Conservation (phyloP, 2,113 vertebrate species). For the Chionodraco myersi region DNA sequence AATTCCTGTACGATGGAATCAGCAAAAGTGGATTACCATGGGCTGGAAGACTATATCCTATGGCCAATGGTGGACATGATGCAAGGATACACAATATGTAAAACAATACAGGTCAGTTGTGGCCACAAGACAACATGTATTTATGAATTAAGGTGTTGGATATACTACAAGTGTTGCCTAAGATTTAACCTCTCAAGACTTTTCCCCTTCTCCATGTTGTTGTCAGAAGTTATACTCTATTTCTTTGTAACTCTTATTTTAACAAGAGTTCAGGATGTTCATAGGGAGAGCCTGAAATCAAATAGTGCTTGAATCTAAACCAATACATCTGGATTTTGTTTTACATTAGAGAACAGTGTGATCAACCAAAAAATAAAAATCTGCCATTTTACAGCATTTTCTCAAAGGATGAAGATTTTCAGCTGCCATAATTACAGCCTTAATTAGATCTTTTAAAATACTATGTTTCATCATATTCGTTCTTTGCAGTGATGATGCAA, state of each 20-base stretch:
- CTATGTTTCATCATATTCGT: conserved; percentile 20
- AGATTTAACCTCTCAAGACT: not conserved
- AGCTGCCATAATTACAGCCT: not conserved
- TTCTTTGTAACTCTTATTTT: not conserved
- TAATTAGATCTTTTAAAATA: not conserved
- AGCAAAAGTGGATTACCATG: conserved; percentile 46
- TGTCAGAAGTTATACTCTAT: not conserved
- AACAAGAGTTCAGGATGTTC: not conserved
- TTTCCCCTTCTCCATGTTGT: not conserved
- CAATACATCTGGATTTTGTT: too few relatives aligned
- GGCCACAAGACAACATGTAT: not conserved
- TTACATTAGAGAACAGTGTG: not conserved
- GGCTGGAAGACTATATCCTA: conserved; percentile 6
- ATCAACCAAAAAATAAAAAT: conserved; percentile 1
- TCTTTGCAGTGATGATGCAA: conserved; percentile 6
- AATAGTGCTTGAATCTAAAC: not conserved
- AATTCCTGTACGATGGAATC: conserved; percentile 21
- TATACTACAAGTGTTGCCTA: not conserved
- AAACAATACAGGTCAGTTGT: conserved; percentile 62
- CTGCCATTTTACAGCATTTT: not conserved
- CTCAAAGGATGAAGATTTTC: not conserved
- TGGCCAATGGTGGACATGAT: conserved; percentile 30
- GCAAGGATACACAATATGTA: conserved; percentile 27
- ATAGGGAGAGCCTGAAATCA: not conserved
- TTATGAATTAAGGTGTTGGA: not conserved